Evolutionary conservation across 2,113 vertebrate genomes (phyloP), one percentile per base, ranked within the genome.

Genomic region (Kryptolebias marmoratus): DNA sequence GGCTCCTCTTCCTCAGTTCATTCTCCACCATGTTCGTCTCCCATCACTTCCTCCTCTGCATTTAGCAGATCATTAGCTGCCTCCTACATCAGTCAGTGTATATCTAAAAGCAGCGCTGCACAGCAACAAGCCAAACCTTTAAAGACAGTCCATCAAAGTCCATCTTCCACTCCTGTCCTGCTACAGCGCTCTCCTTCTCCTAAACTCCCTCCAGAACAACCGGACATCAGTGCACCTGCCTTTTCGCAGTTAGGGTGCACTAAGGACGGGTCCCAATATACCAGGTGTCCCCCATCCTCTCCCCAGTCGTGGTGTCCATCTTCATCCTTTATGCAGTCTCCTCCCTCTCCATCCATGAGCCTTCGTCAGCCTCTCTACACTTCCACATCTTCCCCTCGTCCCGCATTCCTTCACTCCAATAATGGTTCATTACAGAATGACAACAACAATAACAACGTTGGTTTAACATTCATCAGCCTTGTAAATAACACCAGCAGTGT

Each of bases 81-180:
- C 6, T 95, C 95, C 10, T 95, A 93, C 49, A 95, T 96, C 73
- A 95, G 90, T 73, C 95, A 96, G 84, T 95, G 92, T 49, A 88
- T 96, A 73, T 91, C 95, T 1, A 94, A 89, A 32, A 90, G 88
- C 59, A 91, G 72, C 15, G 55, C 78, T 3, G 58, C 22, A 31
- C 39, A 36, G 50, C 83, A 84, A 57, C 81, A 77, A 70, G 47
- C 55, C 14, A 16, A 67, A 0, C 42, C 81, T 45, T 57, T 44
- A 31, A 49, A 2, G 5, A 11, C 77, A 54, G 42, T 50, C 22
- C 71, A 15, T 71, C 71, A 6, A 47, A 82, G 78, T 65, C 32
- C 80, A 5, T 48, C 49, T 28, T 55, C 58, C 13, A 16, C 31
- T 13, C 36, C 44, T 64, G 65, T 72, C 14, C 58, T 78, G 11